Percentiles rank a stretch among this genome's conserved stretches.
Conservation (phyloP, 2,113 vertebrate species). For the Furnarius figulus region DNA sequence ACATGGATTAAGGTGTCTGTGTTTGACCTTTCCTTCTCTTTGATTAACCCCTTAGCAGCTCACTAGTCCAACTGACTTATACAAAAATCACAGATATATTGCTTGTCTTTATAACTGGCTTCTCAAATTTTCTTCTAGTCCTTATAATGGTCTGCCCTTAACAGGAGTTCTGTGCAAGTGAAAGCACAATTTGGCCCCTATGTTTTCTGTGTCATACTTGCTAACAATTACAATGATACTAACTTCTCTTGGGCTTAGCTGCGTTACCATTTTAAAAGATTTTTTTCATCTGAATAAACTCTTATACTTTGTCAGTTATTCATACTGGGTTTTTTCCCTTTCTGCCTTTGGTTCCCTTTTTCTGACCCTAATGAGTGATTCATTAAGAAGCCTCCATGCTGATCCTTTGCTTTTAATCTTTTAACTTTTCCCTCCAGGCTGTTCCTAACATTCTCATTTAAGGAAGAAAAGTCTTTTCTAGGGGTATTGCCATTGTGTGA, state of each 20-base stretch:
- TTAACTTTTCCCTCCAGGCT: conserved; percentile 55
- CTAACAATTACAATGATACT: background rate
- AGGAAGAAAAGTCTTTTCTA: conserved; percentile 43
- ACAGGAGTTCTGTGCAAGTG: background rate
- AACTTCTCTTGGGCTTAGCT: background rate
- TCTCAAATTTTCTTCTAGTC: background rate
- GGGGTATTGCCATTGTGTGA: background rate
- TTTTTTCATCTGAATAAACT: conserved; percentile 25
- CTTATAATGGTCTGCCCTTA: background rate
- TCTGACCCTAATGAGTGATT: conserved; percentile 58
- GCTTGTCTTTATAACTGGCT: background rate
- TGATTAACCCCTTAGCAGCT: background rate
- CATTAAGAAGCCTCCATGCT: conserved; percentile 64
- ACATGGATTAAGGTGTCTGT: background rate
- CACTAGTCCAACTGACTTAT: background rate
- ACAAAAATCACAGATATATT: background rate
- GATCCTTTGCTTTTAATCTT: conserved; percentile 60
- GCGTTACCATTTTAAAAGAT: conserved; percentile 36
- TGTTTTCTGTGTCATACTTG: background rate
- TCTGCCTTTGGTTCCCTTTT: conserved; percentile 34
- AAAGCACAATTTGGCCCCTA: background rate
- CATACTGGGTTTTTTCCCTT: background rate
- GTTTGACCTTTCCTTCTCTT: background rate
- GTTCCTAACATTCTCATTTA: conserved; percentile 51
- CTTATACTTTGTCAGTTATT: conserved; percentile 24